Evolutionary conservation across 1,140 invertebrate genomes (phyloP), one percentile per base, ranked within the genome.

Genomic region (Trachymyrmex septentrionalis): DNA sequence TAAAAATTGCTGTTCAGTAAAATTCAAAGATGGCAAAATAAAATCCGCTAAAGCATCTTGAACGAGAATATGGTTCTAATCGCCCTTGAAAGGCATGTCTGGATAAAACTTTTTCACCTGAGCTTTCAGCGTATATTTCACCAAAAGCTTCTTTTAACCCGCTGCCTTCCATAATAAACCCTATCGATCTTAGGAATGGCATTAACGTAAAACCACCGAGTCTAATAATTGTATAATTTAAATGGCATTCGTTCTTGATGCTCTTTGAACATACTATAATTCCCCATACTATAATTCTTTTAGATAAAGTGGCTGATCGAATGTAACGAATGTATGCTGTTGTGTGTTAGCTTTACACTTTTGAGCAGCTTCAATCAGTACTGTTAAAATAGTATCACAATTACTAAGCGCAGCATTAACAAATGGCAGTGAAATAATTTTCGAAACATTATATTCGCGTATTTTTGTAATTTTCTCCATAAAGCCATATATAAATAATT

Each of bases 381-480:
- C 64, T 21, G 64, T 67, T 10, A 38, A 67, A 12, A 67, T 21
- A 1, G 64, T 67, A 44, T 67, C 12, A 19, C 44, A 67, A 12
- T 67, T 5, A 12, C 34, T 44, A 7, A 19, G 64, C 6, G 64
- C 34, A 44, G 30, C 34, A 44, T 67, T 67, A 9, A 44, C 34
- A 12, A 67, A 67, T 44, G 34, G 64, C 34, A 67, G 10, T 2
- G 64, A 19, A n/a, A 67, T 67, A 10, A 67, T 67, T 67, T 44
- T 67, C 21, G 64, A 67, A 4, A 12, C 2, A 10, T 2, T 10
- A 67, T 21, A 67, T 9, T 38, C 19, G 4, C 34, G 7, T 44
- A 21, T 44, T 44, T 9, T 6, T 67, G 34, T 38, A 9, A 10
- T 3, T 9, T 12, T 67, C 34, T 27, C 27, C 64, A 38, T 67